Percentiles rank a stretch among this genome's conserved stretches.
Evolutionary conservation across 1,140 invertebrate genomes (phyloP).

Genomic region (Caenorhabditis elegans): WBcel235 BX284606.5:10997001-10997500

Average conservation of each 20-base stretch:
- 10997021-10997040: not conserved
- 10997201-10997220: not conserved
- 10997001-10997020: not conserved
- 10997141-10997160: not conserved
- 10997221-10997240: not conserved
- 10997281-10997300: not conserved
- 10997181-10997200: not conserved
- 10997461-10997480: no score
- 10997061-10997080: slow-evolving; percentile 28
- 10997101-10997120: slow-evolving; percentile 11
- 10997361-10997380: not conserved
- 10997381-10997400: not conserved
- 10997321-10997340: not conserved
- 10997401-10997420: not conserved
- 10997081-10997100: not conserved
- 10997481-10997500: no score
- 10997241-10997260: not conserved
- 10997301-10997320: not conserved
- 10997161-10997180: not conserved
- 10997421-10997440: no score
- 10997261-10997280: not conserved
- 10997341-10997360: not conserved
- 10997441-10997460: no score
- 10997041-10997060: slow-evolving; percentile 30
- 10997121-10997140: slow-evolving; percentile 21